Percentiles rank a stretch among this genome's conserved stretches.
phyloP scores from a whole-genome alignment of 1,140 invertebrate genomes.

The Sarcophaga bullata region DNA sequence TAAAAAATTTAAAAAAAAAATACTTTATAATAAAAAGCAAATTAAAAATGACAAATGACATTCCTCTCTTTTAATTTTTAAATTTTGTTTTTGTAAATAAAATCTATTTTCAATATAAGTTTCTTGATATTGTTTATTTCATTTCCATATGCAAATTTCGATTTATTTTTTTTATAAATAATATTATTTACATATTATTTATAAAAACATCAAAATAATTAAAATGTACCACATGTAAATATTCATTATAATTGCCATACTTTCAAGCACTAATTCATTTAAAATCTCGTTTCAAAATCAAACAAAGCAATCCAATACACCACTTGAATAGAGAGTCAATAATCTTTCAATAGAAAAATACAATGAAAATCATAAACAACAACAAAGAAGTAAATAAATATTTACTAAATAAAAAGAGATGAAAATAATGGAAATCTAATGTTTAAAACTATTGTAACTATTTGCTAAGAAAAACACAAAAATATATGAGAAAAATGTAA shows the following conservation, averaged over 20 bases:
- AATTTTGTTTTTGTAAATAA: too few species aligned
- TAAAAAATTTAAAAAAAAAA: too few species aligned
- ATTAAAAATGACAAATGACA: too few species aligned
- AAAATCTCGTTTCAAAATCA: not conserved
- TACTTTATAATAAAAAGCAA: too few species aligned
- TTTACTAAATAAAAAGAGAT: not conserved
- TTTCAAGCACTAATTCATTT: not conserved
- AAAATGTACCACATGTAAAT: not conserved
- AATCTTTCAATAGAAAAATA: not conserved
- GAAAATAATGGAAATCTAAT: too few species aligned
- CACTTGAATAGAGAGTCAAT: not conserved
- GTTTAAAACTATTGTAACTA: not conserved
- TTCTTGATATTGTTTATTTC: too few species aligned
- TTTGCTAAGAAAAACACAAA: not conserved
- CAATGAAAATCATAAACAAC: not conserved
- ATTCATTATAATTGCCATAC: not conserved
- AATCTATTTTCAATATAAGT: too few species aligned
- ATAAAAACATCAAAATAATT: not conserved
- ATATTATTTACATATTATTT: not conserved
- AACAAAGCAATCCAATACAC: not conserved
- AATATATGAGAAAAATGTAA: not conserved
- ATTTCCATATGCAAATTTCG: too few species aligned
- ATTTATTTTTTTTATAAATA: too few species aligned
- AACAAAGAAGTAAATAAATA: not conserved
- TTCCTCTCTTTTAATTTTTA: too few species aligned